Conservation (phyloP, 1,140 invertebrate genomes). For the Drosophila setifemur region DNA sequence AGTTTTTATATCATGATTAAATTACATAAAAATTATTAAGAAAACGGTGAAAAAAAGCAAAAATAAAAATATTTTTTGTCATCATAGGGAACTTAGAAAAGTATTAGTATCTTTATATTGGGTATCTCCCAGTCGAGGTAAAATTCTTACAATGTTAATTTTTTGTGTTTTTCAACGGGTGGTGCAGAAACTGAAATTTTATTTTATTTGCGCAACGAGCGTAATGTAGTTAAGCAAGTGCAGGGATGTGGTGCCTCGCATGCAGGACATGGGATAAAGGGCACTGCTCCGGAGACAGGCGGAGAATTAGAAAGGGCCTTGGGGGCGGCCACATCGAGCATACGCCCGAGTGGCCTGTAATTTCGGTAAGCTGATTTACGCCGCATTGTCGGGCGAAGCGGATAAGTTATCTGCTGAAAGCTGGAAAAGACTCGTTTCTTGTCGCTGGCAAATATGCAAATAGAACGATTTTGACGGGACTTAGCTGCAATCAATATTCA, state of each 20-base stretch:
- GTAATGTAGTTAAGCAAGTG: constrained; percentile 78
- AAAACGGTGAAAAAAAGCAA: too few species aligned
- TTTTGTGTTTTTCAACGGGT: not conserved
- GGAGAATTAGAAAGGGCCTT: not conserved
- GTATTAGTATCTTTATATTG: too few species aligned
- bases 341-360: constrained; percentile 61
- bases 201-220: constrained; percentile 63
- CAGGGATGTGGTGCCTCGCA: constrained; percentile 48
- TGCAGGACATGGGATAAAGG: not conserved
- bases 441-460: constrained; percentile 64
- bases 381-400: constrained; percentile 62
- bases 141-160: not conserved
- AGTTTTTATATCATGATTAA: too few species aligned
- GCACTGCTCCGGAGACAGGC: not conserved
- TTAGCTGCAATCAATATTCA: constrained; percentile 81
- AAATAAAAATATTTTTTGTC: too few species aligned
- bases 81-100: too few species aligned
- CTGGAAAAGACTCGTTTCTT: constrained; percentile 53
- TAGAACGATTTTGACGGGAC: constrained; percentile 54
- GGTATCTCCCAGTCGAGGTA: not conserved
- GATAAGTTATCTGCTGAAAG: constrained; percentile 63
- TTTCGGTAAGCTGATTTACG: constrained; percentile 75
- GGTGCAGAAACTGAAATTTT: constrained; percentile 43
- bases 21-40: too few species aligned
- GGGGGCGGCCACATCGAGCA: constrained; percentile 8